These are phyloP conservation scores for Syrrhaptes paradoxus DNA, from an alignment of 2,113 vertebrate species.

Conservation along the genomic window DNA sequence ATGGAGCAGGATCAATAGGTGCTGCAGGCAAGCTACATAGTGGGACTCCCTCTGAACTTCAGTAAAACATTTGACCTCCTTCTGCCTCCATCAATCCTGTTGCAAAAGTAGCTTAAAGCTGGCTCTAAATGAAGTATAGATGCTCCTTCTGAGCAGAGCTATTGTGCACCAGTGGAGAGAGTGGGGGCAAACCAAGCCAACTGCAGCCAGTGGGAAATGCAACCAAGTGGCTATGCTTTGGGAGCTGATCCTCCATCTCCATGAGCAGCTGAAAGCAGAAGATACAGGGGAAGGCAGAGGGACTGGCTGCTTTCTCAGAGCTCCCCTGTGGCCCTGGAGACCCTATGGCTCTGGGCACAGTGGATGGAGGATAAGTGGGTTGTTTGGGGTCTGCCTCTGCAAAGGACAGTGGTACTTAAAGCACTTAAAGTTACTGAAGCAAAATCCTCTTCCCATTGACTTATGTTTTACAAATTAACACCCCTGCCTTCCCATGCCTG, in stretches of 20 bases:
- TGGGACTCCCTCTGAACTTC: neutral
- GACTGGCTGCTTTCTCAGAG: neutral
- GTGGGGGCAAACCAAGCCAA: neutral
- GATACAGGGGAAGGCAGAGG: neutral
- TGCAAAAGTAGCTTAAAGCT: neutral
- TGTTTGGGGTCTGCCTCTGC: neutral
- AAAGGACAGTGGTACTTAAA: rapidly evolving
- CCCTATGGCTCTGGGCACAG: neutral
- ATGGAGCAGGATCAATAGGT: neutral
- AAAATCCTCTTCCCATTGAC: neutral
- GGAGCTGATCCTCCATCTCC: neutral
- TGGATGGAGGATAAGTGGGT: neutral
- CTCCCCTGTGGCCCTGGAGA: neutral
- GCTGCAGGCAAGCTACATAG: neutral
- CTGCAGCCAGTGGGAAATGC: neutral
- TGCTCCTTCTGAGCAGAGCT: neutral
- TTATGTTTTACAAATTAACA: neutral
- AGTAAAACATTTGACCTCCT: constrained; percentile 1
- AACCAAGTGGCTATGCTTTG: neutral
- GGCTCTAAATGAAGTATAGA: constrained; percentile 3
- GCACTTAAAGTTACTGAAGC: neutral
- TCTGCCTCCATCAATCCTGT: neutral
- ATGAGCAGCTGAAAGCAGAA: neutral
- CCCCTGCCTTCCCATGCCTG: neutral
- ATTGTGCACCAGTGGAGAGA: neutral